Conservation (phyloP, 2,113 vertebrate species). For the Crocuta crocuta region DNA sequence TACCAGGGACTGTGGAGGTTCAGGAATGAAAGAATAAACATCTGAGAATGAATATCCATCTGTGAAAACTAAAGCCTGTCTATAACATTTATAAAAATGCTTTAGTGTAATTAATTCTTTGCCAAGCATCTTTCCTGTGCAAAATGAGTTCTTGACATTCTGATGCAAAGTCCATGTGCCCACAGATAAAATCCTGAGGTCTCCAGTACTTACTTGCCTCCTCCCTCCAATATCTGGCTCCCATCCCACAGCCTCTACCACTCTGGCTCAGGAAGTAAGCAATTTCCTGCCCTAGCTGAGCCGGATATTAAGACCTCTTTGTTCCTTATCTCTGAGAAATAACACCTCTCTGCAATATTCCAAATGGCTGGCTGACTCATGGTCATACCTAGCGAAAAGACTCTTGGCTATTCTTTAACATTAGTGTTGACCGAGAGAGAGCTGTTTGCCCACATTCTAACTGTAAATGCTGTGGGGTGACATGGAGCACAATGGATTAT, state of each 20-base stretch:
- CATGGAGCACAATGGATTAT: not conserved
- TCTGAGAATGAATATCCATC: conserved; percentile 44
- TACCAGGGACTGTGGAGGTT: not conserved
- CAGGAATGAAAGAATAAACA: conserved; percentile 39
- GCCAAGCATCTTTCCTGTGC: conserved; percentile 59
- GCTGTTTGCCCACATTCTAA: not conserved
- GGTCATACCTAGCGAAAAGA: conserved; percentile 12
- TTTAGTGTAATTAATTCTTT: conserved; percentile 66
- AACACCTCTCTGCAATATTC: conserved; percentile 78
- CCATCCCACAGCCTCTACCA: conserved; percentile 74
- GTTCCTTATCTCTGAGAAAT: conserved; percentile 84
- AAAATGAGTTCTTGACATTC: conserved; percentile 66
- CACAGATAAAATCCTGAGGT: conserved; percentile 63
- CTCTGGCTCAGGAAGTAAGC: conserved; percentile 81
- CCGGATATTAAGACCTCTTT: conserved; percentile 84
- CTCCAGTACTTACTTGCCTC: conserved; percentile 42
- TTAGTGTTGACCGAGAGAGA: not conserved
- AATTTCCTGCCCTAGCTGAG: conserved; percentile 82
- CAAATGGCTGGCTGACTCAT: conserved; percentile 26
- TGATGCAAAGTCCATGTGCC: conserved; percentile 73
- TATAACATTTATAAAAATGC: conserved; percentile 64
- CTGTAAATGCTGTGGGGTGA: not conserved
- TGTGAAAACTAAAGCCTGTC: conserved; percentile 43
- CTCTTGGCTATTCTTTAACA: conserved; percentile 45
- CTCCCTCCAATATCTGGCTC: conserved; percentile 77